Evolutionary conservation across 2,113 vertebrate species (phyloP).

Genomic region (Trachemys scripta): DNA sequence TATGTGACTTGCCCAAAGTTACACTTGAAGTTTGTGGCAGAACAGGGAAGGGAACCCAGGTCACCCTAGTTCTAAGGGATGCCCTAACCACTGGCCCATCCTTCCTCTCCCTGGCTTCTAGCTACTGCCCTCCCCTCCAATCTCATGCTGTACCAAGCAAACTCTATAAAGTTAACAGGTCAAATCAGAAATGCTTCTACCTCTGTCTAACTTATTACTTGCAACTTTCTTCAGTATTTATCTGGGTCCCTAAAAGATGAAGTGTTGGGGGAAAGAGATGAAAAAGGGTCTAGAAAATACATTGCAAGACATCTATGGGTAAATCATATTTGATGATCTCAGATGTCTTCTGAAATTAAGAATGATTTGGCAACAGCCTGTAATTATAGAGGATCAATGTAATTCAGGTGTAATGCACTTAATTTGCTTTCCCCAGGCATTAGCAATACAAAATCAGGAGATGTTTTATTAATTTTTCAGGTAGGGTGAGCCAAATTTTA

Average conservation of each 20-base stretch:
- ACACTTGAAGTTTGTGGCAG: not conserved
- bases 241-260: not conserved
- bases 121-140: no score
- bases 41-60: not conserved
- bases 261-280: conserved; percentile 4
- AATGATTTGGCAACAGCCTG: conserved; percentile 41
- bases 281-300: conserved; percentile 33
- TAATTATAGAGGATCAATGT: conserved; percentile 26
- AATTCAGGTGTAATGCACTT: conserved; percentile 26
- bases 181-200: not conserved
- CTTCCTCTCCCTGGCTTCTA: not conserved
- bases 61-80: fast-evolving
- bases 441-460: conserved; percentile 18
- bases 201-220: not conserved
- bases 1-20: not conserved
- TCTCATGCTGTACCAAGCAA: not conserved
- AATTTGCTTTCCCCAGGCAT: conserved; percentile 54
- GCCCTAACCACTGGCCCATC: not conserved
- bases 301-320: conserved; percentile 14
- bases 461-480: conserved; percentile 55
- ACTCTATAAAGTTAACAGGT: not conserved
- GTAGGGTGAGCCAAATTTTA: conserved; percentile 41
- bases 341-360: conserved; percentile 54
- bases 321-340: conserved; percentile 4
- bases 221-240: not conserved